Base-by-base conservation (phyloP, 2,888 invertebrate genomes). In the Dinocampus coccinellae region DNA sequence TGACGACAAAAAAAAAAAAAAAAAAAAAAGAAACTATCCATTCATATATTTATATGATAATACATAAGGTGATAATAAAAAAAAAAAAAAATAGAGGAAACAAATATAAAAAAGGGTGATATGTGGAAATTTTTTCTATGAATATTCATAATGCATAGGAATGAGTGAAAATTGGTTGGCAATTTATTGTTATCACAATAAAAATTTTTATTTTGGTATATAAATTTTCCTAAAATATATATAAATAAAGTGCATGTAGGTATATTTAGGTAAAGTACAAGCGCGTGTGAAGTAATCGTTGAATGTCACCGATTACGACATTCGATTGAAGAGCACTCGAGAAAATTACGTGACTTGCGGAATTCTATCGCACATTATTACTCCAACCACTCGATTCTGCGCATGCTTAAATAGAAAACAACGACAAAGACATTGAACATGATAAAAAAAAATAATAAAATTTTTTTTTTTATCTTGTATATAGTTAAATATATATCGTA, bases 261-360 rank as follows among this genome's bases (percentile, higher is more conserved):
- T 7, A 29, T 52, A 34, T 29, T 24, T 33, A 16, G 22, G 22
- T 20, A 22, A 16, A 29, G 26, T 16, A 53, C n/a, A 53, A 9
- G 34, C 53, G 39, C 39, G 24, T 42, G 29, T 33, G 13, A 55
- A 65, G 33, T 34, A 65, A 65, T 65, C 65, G 65, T 22, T 20
- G 39, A 65, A 55, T 65, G 65, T 65, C 52, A 55, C 53, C 65
- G 53, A 55, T 65, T 65, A 65, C 53, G 22, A 16, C 65, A n/a
- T 33, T 34, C 55, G 20, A 65, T 65, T 65, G 29, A 42, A 42
- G 60, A 33, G 70, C 73, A 75, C 75, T 72, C 52, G 71, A 39
- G 70, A 66, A 70, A 75, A 74, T 76, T 74, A 75, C 75, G 74
- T 75, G 75, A 74, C 72, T 73, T 65, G 57, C n/a, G 29, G 26